These are phyloP conservation scores for Melieria omissa DNA, from an alignment of 2,888 invertebrate species.

Conservation along the genomic window DNA sequence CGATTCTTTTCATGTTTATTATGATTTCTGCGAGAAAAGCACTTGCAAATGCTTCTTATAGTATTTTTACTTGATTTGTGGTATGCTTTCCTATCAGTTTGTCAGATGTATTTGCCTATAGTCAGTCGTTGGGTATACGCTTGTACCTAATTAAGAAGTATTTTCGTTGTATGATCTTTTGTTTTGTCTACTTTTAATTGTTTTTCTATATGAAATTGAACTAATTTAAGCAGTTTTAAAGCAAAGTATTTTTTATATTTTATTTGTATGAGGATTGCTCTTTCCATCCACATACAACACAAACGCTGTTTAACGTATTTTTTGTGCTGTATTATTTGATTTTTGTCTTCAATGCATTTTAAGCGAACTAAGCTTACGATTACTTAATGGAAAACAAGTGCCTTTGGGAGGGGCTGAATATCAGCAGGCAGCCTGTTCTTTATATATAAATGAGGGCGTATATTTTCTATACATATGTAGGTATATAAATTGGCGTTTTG, in stretches of 20 bases:
- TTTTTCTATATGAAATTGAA: neutral
- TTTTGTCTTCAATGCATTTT: neutral
- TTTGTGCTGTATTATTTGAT: conserved; percentile 15
- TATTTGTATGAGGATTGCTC: neutral
- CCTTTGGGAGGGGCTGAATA: neutral
- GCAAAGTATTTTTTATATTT: conserved; percentile 26
- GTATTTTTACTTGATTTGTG: neutral
- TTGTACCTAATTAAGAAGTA: neutral
- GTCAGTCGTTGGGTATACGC: no score
- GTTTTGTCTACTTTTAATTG: neutral
- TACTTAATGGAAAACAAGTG: conserved; percentile 27
- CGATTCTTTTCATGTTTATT: neutral
- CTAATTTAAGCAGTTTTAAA: conserved; percentile 7
- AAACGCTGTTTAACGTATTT: neutral
- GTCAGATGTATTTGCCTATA: neutral
- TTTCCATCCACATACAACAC: neutral
- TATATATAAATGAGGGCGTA: no score
- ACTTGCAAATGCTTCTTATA: no score
- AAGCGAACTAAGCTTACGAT: neutral
- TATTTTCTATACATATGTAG: no score
- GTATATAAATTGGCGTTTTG: no score
- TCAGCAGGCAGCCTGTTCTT: no score
- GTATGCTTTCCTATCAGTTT: conserved; percentile 4
- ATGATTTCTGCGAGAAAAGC: no score
- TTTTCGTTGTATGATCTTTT: conserved; percentile 11